Percentiles rank a stretch among this genome's conserved stretches.
Conservation (phyloP, 35 echinoderm and acorn worm genomes). For the Holothuria glaberrima region DNA sequence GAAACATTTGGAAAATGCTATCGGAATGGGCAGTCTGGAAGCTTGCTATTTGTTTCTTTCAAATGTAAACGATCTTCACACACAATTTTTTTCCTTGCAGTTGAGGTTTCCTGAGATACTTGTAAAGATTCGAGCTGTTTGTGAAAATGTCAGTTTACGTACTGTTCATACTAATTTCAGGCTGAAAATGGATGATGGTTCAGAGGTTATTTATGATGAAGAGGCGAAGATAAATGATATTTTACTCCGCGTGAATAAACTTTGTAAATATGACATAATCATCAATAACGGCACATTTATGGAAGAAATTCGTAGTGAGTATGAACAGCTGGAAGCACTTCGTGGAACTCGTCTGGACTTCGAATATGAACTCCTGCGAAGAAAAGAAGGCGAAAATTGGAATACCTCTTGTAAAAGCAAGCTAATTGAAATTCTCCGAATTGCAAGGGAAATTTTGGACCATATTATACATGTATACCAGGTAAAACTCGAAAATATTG, state of each 20-base stretch:
- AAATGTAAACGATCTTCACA: neutral
- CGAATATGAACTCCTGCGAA: neutral
- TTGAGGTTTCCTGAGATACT: neutral
- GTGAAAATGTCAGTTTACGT: neutral
- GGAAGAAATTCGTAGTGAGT: neutral
- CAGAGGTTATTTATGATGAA: neutral
- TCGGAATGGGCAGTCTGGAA: neutral
- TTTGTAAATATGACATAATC: neutral
- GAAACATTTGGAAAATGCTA: neutral
- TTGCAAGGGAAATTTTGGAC: neutral
- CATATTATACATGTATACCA: slow-evolving; percentile 4
- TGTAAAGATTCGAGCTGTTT: neutral
- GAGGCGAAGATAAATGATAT: neutral
- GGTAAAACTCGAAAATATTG: neutral
- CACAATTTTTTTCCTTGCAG: neutral
- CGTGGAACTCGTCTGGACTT: neutral
- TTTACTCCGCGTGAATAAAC: neutral
- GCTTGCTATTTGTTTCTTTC: neutral
- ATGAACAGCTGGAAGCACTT: neutral
- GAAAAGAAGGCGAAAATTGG: neutral
- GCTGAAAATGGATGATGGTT: neutral
- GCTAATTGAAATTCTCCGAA: neutral
- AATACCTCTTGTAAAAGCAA: neutral
- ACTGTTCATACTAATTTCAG: neutral
- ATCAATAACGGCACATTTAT: neutral